Percentiles rank a stretch among this genome's conserved stretches.
phyloP scores from a whole-genome alignment of 2,113 vertebrate genomes.

The Gila orcuttii region DNA sequence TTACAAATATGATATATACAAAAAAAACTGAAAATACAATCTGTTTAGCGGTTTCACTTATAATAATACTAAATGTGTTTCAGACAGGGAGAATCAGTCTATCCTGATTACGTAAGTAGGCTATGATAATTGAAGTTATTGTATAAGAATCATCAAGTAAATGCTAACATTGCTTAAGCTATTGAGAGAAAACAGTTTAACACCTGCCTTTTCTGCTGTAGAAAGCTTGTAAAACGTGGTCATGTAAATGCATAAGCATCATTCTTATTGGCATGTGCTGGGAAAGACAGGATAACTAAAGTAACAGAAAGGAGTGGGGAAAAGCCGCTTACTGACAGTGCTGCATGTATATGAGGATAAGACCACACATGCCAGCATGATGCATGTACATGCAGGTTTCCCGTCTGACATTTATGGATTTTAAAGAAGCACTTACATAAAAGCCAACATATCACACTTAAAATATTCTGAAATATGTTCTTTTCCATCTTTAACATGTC shows the following conservation, averaged over 20 bases:
- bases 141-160: neutral
- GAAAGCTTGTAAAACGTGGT: neutral
- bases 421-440: neutral
- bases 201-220: neutral
- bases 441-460: neutral
- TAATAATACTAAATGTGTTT: neutral
- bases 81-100: slow-evolving; percentile 29
- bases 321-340: neutral
- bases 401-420: neutral
- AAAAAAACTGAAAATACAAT: neutral
- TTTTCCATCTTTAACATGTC: neutral
- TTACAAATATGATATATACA: too few species aligned
- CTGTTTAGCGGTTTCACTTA: neutral
- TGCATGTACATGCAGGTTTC: neutral
- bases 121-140: neutral
- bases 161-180: too few species aligned
- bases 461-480: neutral
- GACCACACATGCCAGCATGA: neutral
- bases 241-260: neutral
- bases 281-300: neutral
- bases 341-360: neutral
- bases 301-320: neutral
- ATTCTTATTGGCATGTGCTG: neutral
- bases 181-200: too few species aligned
- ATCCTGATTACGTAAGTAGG: slow-evolving; percentile 34